Base-by-base conservation (phyloP, 2,888 invertebrate species). In the Melanchra persicariae region DNA sequence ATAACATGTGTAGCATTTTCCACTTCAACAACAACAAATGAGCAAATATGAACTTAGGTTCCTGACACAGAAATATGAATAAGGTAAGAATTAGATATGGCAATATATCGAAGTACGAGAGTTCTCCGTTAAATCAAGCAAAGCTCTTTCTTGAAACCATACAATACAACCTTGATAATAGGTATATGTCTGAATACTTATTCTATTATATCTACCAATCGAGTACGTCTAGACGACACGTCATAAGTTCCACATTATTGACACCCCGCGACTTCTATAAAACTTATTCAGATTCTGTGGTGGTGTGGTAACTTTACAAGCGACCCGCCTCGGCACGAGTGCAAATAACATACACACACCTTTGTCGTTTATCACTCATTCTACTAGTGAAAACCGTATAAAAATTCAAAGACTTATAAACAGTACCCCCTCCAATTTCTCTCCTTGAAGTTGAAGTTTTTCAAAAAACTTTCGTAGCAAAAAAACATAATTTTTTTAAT, bases 1-100 rank as follows among this genome's bases (percentile, higher is more conserved):
- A 52, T 60, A 43, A 60, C 75, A 74, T 63, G 40, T 74, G 70
- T 45, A 74, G 55, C 52, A 37, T 70, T 69, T 69, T 69, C 52
- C 62, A 43, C 54, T 70, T 74, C 37, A 22, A 55, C 6, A 26
- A 59, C 54, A 52, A 61, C 24, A 59, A 51, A 60, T 45, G 19
- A 55, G 58, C 15, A 47, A 51, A 55, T 45, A 37, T 55, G 34
- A 12, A 40, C 40, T 5, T 71, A 45, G 8, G 12, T 30, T 52
- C 24, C 12, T 45, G 34, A 26, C 47, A 52, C 7, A 65, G 30
- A 74, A 24, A 37, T 59, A 30, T 26, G 1, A 40, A 60, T 58
- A 9, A n/a, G 15, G 2, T n/a, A 19, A 15, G 24, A 24, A 24
- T 15, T 15, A 51, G 24, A 51, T 24, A 24, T 49, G 22, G 22